Evolutionary conservation across 2,113 vertebrate genomes (phyloP).

Genomic region (Erythrolamprus reginae): DNA sequence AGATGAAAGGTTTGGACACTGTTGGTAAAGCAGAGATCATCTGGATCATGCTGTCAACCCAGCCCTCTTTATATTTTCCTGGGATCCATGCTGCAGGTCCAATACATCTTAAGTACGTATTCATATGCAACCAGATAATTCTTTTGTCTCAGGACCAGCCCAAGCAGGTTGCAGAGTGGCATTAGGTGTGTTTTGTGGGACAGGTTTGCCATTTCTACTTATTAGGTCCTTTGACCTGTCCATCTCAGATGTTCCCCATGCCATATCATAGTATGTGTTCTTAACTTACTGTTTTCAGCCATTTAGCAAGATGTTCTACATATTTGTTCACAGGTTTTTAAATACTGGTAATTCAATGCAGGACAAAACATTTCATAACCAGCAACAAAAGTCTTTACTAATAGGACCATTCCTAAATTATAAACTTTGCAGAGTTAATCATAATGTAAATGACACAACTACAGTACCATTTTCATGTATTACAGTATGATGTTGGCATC

Average conservation of each 20-base stretch:
- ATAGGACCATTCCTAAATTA: neutral
- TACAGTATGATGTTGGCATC: neutral
- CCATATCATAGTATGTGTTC: neutral
- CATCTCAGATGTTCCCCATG: neutral
- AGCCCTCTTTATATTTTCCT: neutral
- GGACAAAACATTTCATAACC: neutral
- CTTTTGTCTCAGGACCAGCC: neutral
- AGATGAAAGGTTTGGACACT: neutral
- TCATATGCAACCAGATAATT: neutral
- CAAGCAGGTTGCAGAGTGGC: neutral
- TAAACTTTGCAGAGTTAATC: neutral
- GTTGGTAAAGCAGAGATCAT: neutral
- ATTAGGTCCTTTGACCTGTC: neutral
- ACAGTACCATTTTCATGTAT: neutral
- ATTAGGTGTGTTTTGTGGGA: neutral
- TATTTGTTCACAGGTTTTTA: neutral
- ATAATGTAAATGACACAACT: neutral
- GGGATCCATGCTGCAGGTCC: neutral
- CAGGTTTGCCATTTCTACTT: neutral
- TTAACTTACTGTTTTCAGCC: neutral
- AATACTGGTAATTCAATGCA: neutral
- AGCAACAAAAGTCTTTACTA: neutral
- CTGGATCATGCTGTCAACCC: neutral
- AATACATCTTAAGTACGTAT: neutral
- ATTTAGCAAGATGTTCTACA: neutral